Base-by-base conservation (phyloP, 2,888 invertebrate species). In the Leucoma salicis region DNA sequence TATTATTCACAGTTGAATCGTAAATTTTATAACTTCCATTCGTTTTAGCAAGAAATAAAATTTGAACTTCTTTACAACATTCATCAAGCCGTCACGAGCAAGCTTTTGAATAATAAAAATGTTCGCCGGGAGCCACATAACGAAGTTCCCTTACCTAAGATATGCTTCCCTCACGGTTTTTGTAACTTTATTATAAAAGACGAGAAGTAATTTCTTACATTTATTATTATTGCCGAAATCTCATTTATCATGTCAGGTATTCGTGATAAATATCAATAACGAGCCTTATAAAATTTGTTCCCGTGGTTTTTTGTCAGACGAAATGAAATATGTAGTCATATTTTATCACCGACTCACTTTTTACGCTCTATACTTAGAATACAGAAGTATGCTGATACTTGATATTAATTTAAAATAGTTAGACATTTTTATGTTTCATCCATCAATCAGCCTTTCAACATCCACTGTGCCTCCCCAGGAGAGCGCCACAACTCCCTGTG, bases 61-160 rank as follows among this genome's bases (percentile, higher is more conserved):
- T 79, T 73, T 77, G 73, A 80, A 83, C 71, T 82, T 78, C 78
- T 74, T 78, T 78, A 73, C 69, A 78, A 74, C 85, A 84, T 86
- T 84, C 81, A 84, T 86, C 85, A 84, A 74, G 75, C 74, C 80
- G 82, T 84, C 82, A 77, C 56, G 74, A 68, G 74, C 79, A 79
- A 73, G 74, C 78, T 78, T 82, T 79, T 85, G 82, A 85, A 84
- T 85, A 83, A 83, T 83, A 80, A 82, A 82, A 82, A 73, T 69
- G 63, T 66, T 72, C 59, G 59, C 63, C 53, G 41, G 39, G 48
- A 52, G 53, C 51, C 48, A 53, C 57, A 53, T 49, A 56, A 52
- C 54, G 52, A 45, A 56, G 50, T 54, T 53, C 48, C 56, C 42
- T 42, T 49, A 37, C 42, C 53, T 31, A 15, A 46, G 57, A 58